Percentiles rank a stretch among this genome's conserved stretches.
Conservation (phyloP, 2,888 invertebrate species). For the Aleiodes leptofemur region DNA sequence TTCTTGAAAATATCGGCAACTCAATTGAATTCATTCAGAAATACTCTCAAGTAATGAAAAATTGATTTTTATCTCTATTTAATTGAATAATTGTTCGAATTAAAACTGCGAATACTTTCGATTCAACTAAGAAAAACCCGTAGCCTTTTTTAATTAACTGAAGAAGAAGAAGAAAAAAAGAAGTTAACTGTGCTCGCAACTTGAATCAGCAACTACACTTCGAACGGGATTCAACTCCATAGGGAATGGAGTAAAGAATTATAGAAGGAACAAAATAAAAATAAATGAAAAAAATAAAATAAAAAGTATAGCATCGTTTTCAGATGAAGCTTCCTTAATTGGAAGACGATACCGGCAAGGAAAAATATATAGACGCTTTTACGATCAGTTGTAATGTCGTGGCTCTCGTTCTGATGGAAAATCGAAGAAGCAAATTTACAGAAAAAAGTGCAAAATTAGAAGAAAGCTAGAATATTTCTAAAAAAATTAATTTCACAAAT, state of each 20-base stretch:
- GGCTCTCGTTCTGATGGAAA: neutral
- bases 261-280: slow-evolving; percentile 7
- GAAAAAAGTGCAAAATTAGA: too few species aligned
- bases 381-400: neutral
- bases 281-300: slow-evolving; percentile 11
- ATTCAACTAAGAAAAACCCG: slow-evolving; percentile 7
- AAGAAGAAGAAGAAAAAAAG: slow-evolving; percentile 1
- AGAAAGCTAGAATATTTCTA: too few species aligned
- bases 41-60: slow-evolving; percentile 43
- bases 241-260: slow-evolving; percentile 10
- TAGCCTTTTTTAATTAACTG: slow-evolving; percentile 28
- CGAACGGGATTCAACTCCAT: neutral
- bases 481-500: too few species aligned
- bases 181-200: slow-evolving; percentile 15
- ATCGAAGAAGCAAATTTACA: neutral
- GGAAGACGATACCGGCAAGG: slow-evolving; percentile 29
- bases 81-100: neutral
- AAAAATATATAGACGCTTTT: slow-evolving; percentile 23
- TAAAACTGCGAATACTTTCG: neutral
- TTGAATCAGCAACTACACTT: slow-evolving; percentile 27
- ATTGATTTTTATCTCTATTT: slow-evolving; percentile 6
- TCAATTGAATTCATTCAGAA: neutral
- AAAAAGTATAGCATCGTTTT: slow-evolving; percentile 34
- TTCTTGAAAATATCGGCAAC: too few species aligned
- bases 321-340: slow-evolving; percentile 36